Conservation (phyloP, 2,888 invertebrate species). For the Hipparchia semele region DNA sequence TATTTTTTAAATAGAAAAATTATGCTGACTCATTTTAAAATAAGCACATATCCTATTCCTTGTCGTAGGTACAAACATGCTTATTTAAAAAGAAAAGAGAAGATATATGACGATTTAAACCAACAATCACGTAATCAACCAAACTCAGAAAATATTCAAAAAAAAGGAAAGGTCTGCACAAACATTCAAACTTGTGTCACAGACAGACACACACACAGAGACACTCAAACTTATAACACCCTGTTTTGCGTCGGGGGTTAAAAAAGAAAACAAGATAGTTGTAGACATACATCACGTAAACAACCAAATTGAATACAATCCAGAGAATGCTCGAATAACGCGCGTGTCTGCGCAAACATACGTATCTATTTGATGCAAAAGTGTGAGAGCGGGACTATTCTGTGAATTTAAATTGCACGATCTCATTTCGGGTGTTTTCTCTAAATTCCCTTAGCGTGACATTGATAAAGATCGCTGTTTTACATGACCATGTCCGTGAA, state of each 20-base stretch:
- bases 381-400: slow-evolving; percentile 33
- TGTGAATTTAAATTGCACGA: slow-evolving; percentile 45
- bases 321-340: slow-evolving; percentile 14
- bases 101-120: neutral
- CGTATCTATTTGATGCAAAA: slow-evolving; percentile 23
- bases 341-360: slow-evolving; percentile 21
- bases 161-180: slow-evolving; percentile 9
- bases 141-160: slow-evolving; percentile 12
- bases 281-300: slow-evolving; percentile 9
- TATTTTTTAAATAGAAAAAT: neutral
- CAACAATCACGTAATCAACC: slow-evolving; percentile 23
- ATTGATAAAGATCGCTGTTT: slow-evolving; percentile 68
- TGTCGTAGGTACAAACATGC: neutral
- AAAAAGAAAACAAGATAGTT: slow-evolving; percentile 13
- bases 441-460: slow-evolving; percentile 68
- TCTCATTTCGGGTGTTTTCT: slow-evolving; percentile 56
- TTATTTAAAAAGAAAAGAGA: slow-evolving; percentile 14
- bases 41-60: neutral
- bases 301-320: slow-evolving; percentile 32
- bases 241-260: too few species aligned
- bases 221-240: too few species aligned
- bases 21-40: neutral
- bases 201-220: too few species aligned
- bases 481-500: slow-evolving; percentile 70
- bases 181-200: neutral